These are phyloP conservation scores for Poeciliopsis turrubarensis DNA, from an alignment of 2,113 vertebrate species.

Conservation along the genomic window DNA sequence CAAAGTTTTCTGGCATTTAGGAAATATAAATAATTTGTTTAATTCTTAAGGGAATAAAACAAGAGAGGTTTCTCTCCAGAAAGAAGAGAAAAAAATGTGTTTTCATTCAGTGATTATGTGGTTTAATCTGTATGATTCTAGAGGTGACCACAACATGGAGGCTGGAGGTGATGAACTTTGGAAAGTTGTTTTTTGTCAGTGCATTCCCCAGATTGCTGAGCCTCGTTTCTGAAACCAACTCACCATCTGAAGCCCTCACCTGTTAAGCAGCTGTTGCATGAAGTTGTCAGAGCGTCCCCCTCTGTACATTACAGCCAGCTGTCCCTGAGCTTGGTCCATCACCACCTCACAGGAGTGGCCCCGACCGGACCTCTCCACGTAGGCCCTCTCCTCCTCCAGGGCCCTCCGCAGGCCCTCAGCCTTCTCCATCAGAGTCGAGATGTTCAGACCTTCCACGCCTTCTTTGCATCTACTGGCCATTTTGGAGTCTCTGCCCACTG, in stretches of 20 bases:
- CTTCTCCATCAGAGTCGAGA: slow-evolving; percentile 96
- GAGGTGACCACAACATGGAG: neutral
- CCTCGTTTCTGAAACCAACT: neutral
- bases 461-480: slow-evolving; percentile 84
- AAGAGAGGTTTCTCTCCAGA: too few species aligned
- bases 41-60: too few species aligned
- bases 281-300: slow-evolving; percentile 90
- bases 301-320: slow-evolving; percentile 89
- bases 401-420: slow-evolving; percentile 92
- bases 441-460: slow-evolving; percentile 90
- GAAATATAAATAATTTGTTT: too few species aligned
- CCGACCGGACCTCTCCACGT: slow-evolving; percentile 85
- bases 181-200: neutral
- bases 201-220: neutral
- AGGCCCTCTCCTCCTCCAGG: slow-evolving; percentile 92
- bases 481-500: slow-evolving; percentile 80
- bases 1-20: too few species aligned
- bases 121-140: neutral
- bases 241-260: slow-evolving; percentile 75
- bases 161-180: neutral
- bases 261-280: slow-evolving; percentile 96
- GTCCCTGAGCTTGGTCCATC: slow-evolving; percentile 85
- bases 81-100: too few species aligned
- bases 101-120: too few species aligned
- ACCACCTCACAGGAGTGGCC: slow-evolving; percentile 81